Evolutionary conservation across 2,113 vertebrate genomes (phyloP).

Genomic region (Myotis lucifugus): DNA sequence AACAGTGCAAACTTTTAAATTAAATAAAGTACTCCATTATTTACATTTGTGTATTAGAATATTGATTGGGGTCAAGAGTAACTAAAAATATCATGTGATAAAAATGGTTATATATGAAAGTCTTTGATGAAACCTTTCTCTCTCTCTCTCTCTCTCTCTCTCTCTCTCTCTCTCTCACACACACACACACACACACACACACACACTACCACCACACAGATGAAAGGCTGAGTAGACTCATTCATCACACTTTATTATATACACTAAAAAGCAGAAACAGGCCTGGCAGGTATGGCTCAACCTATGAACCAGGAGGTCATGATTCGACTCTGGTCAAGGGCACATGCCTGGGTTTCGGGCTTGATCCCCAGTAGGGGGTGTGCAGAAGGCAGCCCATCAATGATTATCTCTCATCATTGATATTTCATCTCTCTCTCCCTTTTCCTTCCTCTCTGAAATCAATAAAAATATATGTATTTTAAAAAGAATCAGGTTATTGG

Average conservation of each 20-base stretch:
- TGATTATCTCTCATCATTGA: too few relatives aligned
- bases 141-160: too few relatives aligned
- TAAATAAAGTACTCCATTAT: not conserved
- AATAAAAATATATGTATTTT: too few relatives aligned
- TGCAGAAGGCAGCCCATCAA: too few relatives aligned
- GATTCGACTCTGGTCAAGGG: too few relatives aligned
- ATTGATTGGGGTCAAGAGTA: not conserved
- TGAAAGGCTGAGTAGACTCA: not conserved
- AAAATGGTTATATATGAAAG: constrained; percentile 29
- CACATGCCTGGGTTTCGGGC: too few relatives aligned
- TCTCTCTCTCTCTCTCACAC: not conserved
- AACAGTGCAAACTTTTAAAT: not conserved
- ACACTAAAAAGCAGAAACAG: constrained; percentile 4
- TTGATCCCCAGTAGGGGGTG: too few relatives aligned
- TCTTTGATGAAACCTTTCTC: not conserved
- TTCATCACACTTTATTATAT: not conserved
- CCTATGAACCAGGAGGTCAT: too few relatives aligned
- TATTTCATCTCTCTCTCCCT: too few relatives aligned
- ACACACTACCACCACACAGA: not conserved
- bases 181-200: not conserved
- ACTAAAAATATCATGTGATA: constrained; percentile 2
- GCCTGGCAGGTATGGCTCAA: too few relatives aligned
- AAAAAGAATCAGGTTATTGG: too few relatives aligned
- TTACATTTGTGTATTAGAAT: not conserved
- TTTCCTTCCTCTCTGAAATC: too few relatives aligned